Conservation (phyloP, 2,888 invertebrate species). For the Phasia obesa region DNA sequence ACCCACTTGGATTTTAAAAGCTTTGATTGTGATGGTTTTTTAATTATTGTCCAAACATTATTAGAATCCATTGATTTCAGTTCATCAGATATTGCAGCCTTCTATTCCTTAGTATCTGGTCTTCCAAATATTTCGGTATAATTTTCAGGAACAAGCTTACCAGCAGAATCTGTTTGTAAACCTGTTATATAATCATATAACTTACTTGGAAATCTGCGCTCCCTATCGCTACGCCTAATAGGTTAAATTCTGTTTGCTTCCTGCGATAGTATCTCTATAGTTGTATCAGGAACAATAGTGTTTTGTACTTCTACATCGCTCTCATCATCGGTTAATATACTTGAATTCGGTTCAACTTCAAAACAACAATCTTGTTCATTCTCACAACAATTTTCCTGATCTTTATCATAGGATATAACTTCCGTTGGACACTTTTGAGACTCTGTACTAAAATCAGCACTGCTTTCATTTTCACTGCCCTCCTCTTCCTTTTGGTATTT, state of each 20-base stretch:
- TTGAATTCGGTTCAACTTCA: too few species aligned
- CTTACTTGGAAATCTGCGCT: conserved; percentile 11
- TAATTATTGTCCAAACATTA: conserved; percentile 33
- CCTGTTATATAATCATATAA: not conserved
- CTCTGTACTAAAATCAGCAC: not conserved
- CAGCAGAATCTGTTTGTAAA: conserved; percentile 12
- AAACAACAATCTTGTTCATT: too few species aligned
- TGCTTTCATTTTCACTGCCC: not conserved
- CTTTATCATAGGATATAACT: too few species aligned
- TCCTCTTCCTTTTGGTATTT: conserved; percentile 16
- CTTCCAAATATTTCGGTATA: conserved; percentile 18
- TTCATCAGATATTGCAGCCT: conserved; percentile 32
- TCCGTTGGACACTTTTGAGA: not conserved
- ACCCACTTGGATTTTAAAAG: conserved; percentile 39
- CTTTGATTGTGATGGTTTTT: conserved; percentile 19
- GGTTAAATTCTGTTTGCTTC: too few species aligned
- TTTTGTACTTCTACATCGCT: too few species aligned
- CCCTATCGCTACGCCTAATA: conserved; percentile 8
- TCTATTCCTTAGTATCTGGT: not conserved
- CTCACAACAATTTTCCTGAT: too few species aligned
- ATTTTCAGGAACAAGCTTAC: conserved; percentile 1
- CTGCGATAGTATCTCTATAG: too few species aligned
- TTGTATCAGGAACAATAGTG: too few species aligned
- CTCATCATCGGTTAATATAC: too few species aligned
- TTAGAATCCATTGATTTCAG: conserved; percentile 33